Conservation (phyloP, 1,140 invertebrate species). For the Chionoecetes opilio region DNA sequence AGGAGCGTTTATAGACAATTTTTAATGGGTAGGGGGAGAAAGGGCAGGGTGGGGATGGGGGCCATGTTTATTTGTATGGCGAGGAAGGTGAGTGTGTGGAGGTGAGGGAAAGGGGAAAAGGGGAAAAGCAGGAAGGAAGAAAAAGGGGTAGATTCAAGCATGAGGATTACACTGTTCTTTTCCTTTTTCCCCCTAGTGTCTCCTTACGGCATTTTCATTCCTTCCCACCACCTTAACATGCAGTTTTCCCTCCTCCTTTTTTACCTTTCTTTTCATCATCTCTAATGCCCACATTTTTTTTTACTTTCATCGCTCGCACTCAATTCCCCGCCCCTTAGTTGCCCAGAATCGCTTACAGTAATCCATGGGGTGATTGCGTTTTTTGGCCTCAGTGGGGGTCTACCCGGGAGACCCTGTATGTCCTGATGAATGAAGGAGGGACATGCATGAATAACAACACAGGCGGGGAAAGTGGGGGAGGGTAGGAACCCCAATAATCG, state of each 20-base stretch:
- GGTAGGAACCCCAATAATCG: not conserved
- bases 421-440: not conserved
- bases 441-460: not conserved
- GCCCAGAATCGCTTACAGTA: not conserved
- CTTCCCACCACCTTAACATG: too few relatives aligned
- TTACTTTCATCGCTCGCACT: not conserved
- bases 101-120: too few relatives aligned
- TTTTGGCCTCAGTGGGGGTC: not conserved
- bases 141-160: too few relatives aligned
- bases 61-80: too few relatives aligned
- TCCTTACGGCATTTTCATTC: too few relatives aligned
- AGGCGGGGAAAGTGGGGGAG: not conserved
- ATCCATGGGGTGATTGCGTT: not conserved
- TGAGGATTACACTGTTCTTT: not conserved
- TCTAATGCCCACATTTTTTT: constrained; percentile 1
- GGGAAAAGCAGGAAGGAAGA: too few relatives aligned
- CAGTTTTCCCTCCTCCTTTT: not conserved
- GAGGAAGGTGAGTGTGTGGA: too few relatives aligned
- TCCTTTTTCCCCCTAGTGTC: too few relatives aligned
- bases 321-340: not conserved
- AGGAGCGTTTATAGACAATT: too few relatives aligned
- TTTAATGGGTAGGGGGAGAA: too few relatives aligned
- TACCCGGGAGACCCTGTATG: not conserved
- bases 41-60: too few relatives aligned
- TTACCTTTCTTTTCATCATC: not conserved